phyloP scores from a whole-genome alignment of 2,888 invertebrate genomes.

The Omphaloscelis lunosa region DNA sequence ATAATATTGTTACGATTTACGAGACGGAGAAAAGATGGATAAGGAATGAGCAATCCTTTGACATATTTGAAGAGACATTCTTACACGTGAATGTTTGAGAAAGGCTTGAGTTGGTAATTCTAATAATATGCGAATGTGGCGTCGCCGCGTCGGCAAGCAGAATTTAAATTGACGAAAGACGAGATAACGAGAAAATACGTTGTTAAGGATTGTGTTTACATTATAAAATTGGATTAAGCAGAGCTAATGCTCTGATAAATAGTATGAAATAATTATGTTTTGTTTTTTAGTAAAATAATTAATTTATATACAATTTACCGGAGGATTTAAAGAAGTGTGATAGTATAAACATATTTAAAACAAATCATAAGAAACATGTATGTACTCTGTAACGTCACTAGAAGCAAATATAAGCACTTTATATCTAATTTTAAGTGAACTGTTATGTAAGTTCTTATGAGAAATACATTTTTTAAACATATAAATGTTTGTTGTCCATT shows the following conservation, averaged over 20 bases:
- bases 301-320: not conserved
- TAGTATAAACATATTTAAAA: no score
- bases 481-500: not conserved
- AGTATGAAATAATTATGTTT: not conserved
- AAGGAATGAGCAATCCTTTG: constrained; percentile 31
- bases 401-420: no score
- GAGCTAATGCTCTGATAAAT: not conserved
- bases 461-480: no score
- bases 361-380: no score
- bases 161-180: constrained; percentile 41
- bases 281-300: not conserved
- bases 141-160: not conserved
- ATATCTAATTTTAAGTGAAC: no score
- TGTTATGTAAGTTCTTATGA: no score
- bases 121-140: constrained; percentile 27
- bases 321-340: no score
- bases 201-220: not conserved
- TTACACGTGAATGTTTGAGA: not conserved
- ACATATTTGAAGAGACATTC: constrained; percentile 15
- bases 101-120: constrained; percentile 17
- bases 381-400: no score
- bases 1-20: constrained; percentile 27
- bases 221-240: not conserved
- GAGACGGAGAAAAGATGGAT: constrained; percentile 1
- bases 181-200: not conserved